These are phyloP conservation scores for Tetragonula clypearis DNA, from an alignment of 1,140 invertebrate species.

Conservation along the genomic window DNA sequence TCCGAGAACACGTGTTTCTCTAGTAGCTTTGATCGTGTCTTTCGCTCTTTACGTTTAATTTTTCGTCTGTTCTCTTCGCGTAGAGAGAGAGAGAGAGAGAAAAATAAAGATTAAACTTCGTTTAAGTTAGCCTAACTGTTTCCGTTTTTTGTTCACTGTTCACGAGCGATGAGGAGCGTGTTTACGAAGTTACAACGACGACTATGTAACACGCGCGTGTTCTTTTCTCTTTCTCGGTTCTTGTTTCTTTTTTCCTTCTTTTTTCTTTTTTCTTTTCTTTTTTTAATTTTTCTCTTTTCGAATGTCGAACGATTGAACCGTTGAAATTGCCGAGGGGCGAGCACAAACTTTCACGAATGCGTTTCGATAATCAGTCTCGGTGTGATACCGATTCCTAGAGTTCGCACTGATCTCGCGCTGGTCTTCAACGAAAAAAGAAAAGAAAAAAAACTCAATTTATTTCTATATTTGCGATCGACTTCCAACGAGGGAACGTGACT, in stretches of 20 bases:
- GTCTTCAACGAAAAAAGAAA: neutral
- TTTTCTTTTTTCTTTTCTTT: neutral
- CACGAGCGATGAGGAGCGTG: neutral
- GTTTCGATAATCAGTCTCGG: conserved; percentile 3
- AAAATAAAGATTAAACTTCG: neutral
- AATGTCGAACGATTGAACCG: neutral
- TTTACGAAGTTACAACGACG: neutral
- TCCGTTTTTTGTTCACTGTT: neutral
- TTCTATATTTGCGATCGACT: neutral
- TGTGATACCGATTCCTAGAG: neutral
- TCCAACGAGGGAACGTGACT: neutral
- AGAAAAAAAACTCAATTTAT: neutral
- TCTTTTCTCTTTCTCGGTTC: too few species aligned
- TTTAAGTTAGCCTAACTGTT: neutral
- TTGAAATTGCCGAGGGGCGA: neutral
- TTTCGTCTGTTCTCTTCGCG: neutral
- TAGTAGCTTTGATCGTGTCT: conserved; percentile 12
- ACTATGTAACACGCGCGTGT: neutral
- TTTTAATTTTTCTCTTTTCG: too few species aligned
- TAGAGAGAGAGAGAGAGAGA: too few species aligned
- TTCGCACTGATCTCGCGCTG: neutral
- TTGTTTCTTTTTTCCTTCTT: too few species aligned
- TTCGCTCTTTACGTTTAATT: conserved; percentile 12
- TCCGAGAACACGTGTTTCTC: conserved; percentile 2
- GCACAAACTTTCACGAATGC: neutral